Percentiles rank a stretch among this genome's conserved stretches.
Evolutionary conservation across 1,140 invertebrate species (phyloP).

Genomic region (Diabrotica undecimpunctata): DNA sequence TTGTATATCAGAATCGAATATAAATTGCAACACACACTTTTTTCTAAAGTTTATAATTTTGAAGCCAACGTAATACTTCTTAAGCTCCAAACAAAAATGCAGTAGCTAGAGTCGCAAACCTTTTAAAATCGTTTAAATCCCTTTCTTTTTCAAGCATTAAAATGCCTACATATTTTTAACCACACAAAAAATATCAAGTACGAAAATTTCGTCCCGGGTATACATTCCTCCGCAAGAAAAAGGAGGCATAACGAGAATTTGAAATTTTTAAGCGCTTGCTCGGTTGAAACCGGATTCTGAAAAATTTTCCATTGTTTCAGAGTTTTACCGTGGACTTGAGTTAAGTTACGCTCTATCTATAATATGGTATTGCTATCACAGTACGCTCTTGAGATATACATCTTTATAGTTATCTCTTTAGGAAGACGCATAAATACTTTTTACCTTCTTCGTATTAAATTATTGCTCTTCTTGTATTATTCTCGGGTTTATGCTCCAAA

Average conservation of each 20-base stretch:
- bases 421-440: neutral
- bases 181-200: too few relatives aligned
- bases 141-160: too few relatives aligned
- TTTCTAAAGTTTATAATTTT: too few relatives aligned
- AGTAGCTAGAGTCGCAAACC: too few relatives aligned
- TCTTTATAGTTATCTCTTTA: constrained; percentile 3
- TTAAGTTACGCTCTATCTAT: constrained; percentile 8
- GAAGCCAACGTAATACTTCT: too few relatives aligned
- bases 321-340: neutral
- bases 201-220: too few relatives aligned
- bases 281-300: neutral
- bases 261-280: neutral
- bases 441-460: neutral
- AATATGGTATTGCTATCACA: neutral
- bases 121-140: too few relatives aligned
- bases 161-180: too few relatives aligned
- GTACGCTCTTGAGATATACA: neutral
- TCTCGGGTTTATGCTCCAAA: neutral
- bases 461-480: neutral
- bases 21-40: too few relatives aligned
- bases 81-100: too few relatives aligned
- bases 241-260: neutral
- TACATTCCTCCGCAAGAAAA: too few relatives aligned
- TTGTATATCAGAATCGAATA: too few relatives aligned
- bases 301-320: constrained; percentile 10